Evolutionary conservation across 2,888 invertebrate genomes (phyloP), one percentile per base, ranked within the genome.

Genomic region (Thera obeliscata): DNA sequence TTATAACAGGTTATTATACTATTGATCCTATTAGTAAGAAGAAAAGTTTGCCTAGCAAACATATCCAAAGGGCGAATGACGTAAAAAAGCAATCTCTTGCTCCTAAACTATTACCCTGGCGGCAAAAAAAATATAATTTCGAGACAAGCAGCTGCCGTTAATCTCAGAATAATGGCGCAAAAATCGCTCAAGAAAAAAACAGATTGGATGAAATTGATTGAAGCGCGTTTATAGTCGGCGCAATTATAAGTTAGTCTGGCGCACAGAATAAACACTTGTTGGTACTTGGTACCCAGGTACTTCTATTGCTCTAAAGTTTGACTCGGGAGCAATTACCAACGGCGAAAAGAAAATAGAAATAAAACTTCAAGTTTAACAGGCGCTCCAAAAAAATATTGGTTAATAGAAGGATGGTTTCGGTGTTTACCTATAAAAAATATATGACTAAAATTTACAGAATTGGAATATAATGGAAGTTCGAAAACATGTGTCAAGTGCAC

Each of bases 171-270:
- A 76, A 78, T 74, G 74, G 72, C 72, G 58, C 58, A 62, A 71
- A 66, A 76, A 75, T 74, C 67, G 70, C 71, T 69, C 64, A 69
- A 70, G 66, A 75, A 74, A 74, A 22, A 73, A 73, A 74, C 69
- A 64, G 75, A 74, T 78, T 71, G 75, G 71, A 76, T 75, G 76
- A 78, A 82, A 83, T 83, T 81, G 88, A 87, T 88, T 86, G 87
- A 88, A 85, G 81, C 71, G 65, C 73, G 76, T 77, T 78, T 77
- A 80, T 86, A 78, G 76, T 66, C 79, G 78, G 50, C 65, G 88
- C 88, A 91, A 92, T 92, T 92, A 93, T 92, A 93, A 93, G 83
- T 91, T 90, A 77, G 70, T 70, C 36, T 12, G 11, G 1, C 2
- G 33, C 56, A 57, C 43, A 50, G 65, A 60, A 12, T 36, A 60